A percentile compares a stretch with the other conserved stretches of the same genome.
Evolutionary conservation across 2,797 vertebrate species (phyloP).

Genomic region (Acanthurus lineatus): DNA sequence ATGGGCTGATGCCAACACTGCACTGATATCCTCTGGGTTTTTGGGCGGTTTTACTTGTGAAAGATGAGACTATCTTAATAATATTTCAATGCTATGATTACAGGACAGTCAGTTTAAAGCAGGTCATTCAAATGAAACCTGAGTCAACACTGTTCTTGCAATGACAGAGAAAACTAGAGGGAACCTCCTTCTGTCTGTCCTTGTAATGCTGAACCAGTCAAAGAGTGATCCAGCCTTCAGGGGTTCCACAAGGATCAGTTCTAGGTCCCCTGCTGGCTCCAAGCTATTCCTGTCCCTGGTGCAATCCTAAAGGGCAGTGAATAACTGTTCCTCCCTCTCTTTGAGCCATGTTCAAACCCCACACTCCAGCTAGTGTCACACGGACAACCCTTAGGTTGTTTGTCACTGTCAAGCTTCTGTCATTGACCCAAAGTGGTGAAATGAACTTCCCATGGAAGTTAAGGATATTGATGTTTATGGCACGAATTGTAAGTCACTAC

Average conservation of each 20-base stretch:
- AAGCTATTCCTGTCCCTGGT: neutral
- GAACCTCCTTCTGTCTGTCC: no score
- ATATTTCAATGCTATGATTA: no score
- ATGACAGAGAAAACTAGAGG: no score
- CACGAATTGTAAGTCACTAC: neutral
- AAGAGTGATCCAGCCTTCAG: neutral
- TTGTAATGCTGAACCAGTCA: no score
- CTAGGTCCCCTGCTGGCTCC: neutral
- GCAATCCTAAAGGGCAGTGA: neutral
- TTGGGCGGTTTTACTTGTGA: no score
- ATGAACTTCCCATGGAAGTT: neutral
- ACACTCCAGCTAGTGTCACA: no score
- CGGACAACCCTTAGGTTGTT: no score
- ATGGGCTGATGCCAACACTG: neutral
- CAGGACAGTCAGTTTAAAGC: neutral
- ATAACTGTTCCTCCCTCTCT: neutral
- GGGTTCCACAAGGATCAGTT: constrained; percentile 1
- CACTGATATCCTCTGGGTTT: neutral
- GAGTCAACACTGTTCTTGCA: neutral
- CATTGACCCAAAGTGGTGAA: neutral
- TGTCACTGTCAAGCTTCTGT: neutral
- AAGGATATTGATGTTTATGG: neutral
- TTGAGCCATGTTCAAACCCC: neutral
- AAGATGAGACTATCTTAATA: no score
- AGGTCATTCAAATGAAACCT: neutral